Evolutionary conservation across 2,888 invertebrate species (phyloP).

Genomic region (Drosophila subsilvestris): DNA sequence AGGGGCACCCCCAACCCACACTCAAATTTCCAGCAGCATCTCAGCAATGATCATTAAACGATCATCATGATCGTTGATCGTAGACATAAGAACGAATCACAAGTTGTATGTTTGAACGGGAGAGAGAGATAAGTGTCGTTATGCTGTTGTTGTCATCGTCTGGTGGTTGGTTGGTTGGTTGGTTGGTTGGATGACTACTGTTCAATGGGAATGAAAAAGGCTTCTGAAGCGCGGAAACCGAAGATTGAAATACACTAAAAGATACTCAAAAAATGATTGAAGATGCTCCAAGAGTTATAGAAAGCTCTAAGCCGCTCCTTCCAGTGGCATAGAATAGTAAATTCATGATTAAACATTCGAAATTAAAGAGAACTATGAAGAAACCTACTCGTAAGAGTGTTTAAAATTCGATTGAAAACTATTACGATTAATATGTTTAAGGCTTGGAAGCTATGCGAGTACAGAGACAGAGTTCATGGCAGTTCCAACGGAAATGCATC

Average conservation of each 20-base stretch:
- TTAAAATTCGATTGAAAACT: not conserved
- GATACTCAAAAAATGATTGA: not conserved
- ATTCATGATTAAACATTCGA: too few relatives aligned
- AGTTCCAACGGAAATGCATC: too few relatives aligned
- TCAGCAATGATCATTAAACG: conserved; percentile 6
- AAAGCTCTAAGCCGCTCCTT: too few relatives aligned
- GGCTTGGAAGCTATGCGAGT: too few relatives aligned
- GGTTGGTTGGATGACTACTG: conserved; percentile 54
- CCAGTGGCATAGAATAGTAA: too few relatives aligned
- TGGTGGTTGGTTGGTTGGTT: not conserved
- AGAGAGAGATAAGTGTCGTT: not conserved
- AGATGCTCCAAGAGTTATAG: too few relatives aligned
- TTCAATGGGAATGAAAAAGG: conserved; percentile 59
- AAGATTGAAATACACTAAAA: not conserved
- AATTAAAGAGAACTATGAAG: too few relatives aligned
- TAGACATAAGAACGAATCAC: conserved; percentile 77
- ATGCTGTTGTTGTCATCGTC: not conserved
- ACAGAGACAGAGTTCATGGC: too few relatives aligned
- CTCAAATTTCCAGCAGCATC: conserved; percentile 13
- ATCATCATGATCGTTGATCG: conserved; percentile 50
- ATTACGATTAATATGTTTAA: too few relatives aligned
- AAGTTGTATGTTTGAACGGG: conserved; percentile 57
- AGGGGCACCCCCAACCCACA: conserved; percentile 65
- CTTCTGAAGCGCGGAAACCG: not conserved
- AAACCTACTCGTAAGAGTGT: too few relatives aligned